These are phyloP conservation scores for Theristicus caerulescens DNA, from an alignment of 2,113 vertebrate species.

Conservation along the genomic window DNA sequence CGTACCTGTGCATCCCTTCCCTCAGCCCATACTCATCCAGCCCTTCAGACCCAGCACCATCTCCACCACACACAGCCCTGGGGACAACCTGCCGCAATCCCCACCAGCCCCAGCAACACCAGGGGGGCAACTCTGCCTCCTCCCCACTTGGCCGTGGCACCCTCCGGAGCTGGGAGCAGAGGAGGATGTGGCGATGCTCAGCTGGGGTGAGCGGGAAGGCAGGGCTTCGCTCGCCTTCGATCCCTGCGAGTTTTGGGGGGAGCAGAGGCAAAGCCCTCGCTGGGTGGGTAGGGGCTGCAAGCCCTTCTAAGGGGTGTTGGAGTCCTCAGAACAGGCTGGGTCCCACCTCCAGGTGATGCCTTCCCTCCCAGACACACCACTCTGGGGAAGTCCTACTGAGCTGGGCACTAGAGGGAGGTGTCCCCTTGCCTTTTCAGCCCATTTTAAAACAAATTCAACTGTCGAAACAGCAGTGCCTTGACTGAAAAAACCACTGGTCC, in stretches of 20 bases:
- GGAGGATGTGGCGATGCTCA: background rate
- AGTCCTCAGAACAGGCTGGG: background rate
- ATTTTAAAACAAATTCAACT: background rate
- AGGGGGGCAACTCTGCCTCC: background rate
- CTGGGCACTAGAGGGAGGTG: background rate
- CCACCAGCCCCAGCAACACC: background rate
- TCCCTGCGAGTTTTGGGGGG: background rate
- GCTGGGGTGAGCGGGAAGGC: background rate
- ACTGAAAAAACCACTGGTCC: background rate
- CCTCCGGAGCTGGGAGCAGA: background rate
- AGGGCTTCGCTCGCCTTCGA: rapidly evolving
- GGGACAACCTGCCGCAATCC: background rate
- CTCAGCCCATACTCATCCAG: background rate
- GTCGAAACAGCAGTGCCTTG: background rate
- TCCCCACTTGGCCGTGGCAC: background rate
- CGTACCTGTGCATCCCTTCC: background rate
- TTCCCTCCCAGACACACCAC: background rate
- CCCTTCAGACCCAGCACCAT: background rate
- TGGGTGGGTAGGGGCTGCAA: background rate
- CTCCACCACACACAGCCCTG: background rate
- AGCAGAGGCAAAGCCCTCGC: background rate
- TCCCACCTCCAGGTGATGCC: background rate
- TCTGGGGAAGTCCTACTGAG: background rate
- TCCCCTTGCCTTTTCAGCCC: background rate
- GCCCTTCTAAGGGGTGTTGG: background rate